Evolutionary conservation across 2,888 invertebrate genomes (phyloP).

Genomic region (Andrena chrysosceles): DNA sequence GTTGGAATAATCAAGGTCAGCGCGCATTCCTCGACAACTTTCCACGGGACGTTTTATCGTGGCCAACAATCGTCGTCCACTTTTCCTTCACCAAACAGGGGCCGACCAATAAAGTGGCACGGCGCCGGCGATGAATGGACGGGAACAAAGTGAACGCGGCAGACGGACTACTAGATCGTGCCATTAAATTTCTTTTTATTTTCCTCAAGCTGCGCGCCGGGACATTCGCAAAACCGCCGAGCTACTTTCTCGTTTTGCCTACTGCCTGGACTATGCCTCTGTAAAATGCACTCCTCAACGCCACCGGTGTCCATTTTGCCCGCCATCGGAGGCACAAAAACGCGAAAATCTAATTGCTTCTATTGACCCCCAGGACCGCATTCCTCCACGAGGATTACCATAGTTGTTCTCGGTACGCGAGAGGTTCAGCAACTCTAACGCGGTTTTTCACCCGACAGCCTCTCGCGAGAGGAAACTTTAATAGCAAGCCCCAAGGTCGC

Average conservation of each 20-base stretch:
- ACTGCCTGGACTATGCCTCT: neutral
- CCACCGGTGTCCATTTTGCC: neutral
- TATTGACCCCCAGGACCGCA: no score
- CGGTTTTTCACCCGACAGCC: neutral
- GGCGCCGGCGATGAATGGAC: constrained; percentile 57
- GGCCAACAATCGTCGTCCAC: constrained; percentile 63
- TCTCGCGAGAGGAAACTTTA: neutral
- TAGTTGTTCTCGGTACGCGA: no score
- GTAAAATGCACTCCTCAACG: neutral
- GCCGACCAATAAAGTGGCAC: constrained; percentile 60
- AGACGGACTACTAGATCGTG: constrained; percentile 28
- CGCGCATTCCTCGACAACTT: constrained; percentile 65
- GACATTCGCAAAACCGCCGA: constrained; percentile 14
- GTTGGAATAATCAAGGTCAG: constrained; percentile 66
- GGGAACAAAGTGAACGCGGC: constrained; percentile 32
- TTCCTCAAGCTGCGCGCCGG: neutral
- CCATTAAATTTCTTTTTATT: constrained; percentile 33
- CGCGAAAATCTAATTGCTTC: no score
- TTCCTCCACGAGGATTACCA: no score
- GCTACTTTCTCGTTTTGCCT: constrained; percentile 24
- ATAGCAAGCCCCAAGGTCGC: neutral
- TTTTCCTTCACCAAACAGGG: constrained; percentile 63
- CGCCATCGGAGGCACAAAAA: neutral
- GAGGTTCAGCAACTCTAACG: neutral
- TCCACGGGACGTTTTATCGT: constrained; percentile 62